A percentile compares a stretch with the other conserved stretches of the same genome.
Evolutionary conservation across 2,888 invertebrate genomes (phyloP).

Genomic region (Colostygia pectinataria): DNA sequence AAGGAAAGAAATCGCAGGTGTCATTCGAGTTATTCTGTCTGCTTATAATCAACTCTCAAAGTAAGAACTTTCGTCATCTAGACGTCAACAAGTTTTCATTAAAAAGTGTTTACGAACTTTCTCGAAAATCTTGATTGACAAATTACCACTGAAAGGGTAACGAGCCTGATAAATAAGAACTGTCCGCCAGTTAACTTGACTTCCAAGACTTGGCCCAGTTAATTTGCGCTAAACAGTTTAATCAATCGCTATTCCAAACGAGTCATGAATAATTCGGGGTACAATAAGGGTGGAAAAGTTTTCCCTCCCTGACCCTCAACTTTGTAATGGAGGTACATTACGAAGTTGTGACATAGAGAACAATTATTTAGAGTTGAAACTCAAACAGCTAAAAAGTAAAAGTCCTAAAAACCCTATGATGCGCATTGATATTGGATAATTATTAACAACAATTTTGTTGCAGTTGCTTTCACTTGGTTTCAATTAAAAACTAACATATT

Average conservation of each 20-base stretch:
- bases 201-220: conserved; percentile 17
- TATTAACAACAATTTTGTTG: too few species aligned
- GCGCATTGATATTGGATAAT: too few species aligned
- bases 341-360: conserved; percentile 12
- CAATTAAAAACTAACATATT: too few species aligned
- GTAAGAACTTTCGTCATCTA: too few species aligned
- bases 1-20: too few species aligned
- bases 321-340: conserved; percentile 22
- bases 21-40: too few species aligned
- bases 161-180: conserved; percentile 14
- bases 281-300: conserved; percentile 23
- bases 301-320: conserved; percentile 20
- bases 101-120: background rate
- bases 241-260: conserved; percentile 26
- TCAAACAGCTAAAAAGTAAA: background rate
- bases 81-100: background rate
- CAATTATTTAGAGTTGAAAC: conserved; percentile 12
- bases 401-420: too few species aligned
- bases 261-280: conserved; percentile 26
- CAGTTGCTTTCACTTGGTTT: too few species aligned
- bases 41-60: too few species aligned
- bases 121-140: conserved; percentile 6
- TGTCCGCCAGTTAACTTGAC: conserved; percentile 12
- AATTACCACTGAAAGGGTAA: conserved; percentile 11
- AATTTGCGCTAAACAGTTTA: conserved; percentile 27